Percentiles rank a stretch among this genome's conserved stretches.
Conservation (phyloP, 2,888 invertebrate genomes). For the Amphipoea oculea region DNA sequence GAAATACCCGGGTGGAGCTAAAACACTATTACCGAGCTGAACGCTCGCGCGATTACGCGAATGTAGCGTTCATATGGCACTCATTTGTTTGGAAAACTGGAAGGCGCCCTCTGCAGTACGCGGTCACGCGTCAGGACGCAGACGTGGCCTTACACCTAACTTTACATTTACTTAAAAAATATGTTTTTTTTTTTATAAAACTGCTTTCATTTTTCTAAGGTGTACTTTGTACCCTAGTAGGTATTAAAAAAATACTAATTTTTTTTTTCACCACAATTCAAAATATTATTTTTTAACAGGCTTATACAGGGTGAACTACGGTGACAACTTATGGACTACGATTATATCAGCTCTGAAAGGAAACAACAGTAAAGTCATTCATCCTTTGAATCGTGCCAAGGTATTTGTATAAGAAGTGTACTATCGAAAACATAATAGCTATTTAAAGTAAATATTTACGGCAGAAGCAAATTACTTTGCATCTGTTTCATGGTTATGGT, state of each 20-base stretch:
- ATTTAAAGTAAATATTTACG: background rate
- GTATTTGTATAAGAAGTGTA: slow-evolving; percentile 73
- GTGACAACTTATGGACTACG: slow-evolving; percentile 87
- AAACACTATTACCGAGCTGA: background rate
- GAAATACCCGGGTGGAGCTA: background rate
- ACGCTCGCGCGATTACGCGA: background rate
- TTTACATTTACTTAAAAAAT: background rate
- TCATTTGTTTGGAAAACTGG: background rate
- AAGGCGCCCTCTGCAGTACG: background rate
- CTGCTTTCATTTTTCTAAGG: background rate
- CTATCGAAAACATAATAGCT: slow-evolving; percentile 11
- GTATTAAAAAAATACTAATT: no score
- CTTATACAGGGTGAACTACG: slow-evolving; percentile 93
- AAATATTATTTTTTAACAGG: slow-evolving; percentile 78
- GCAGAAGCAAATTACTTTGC: background rate
- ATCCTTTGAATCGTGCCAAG: slow-evolving; percentile 94
- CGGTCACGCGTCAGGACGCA: background rate
- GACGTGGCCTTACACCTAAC: background rate
- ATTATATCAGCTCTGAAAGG: slow-evolving; percentile 85
- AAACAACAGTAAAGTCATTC: slow-evolving; percentile 87
- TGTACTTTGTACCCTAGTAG: background rate
- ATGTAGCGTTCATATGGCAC: background rate
- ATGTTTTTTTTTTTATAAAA: background rate
- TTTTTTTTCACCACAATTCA: background rate
- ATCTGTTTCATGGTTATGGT: background rate